phyloP scores from a whole-genome alignment of 2,888 invertebrate species.

The Nebria salina region DNA sequence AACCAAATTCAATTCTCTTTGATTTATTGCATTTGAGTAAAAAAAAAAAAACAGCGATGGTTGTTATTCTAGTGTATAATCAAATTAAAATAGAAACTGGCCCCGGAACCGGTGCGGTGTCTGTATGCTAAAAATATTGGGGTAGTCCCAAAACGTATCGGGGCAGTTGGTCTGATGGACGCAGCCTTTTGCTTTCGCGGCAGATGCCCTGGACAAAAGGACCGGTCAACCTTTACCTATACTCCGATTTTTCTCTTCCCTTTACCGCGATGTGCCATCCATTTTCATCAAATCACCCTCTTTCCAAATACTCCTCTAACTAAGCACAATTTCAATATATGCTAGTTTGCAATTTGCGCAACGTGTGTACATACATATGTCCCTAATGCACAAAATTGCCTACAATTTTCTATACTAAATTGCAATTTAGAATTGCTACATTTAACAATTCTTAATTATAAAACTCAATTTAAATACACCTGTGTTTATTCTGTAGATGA shows the following conservation, averaged over 20 bases:
- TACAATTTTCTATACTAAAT: too few relatives aligned
- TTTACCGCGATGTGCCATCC: not conserved
- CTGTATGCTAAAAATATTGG: not conserved
- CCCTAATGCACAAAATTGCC: too few relatives aligned
- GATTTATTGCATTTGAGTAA: not conserved
- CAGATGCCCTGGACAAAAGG: slow-evolving; percentile 27
- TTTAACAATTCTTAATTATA: too few relatives aligned
- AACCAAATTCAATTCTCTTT: slow-evolving; percentile 5
- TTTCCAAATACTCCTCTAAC: not conserved
- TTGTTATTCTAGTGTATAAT: not conserved
- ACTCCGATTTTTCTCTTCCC: not conserved
- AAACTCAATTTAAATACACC: too few relatives aligned
- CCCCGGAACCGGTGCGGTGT: not conserved
- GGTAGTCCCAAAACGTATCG: not conserved
- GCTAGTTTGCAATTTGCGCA: not conserved
- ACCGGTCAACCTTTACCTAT: slow-evolving; percentile 8
- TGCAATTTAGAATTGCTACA: too few relatives aligned
- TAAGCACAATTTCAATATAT: not conserved
- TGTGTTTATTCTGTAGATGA: too few relatives aligned
- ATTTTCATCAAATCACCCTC: not conserved
- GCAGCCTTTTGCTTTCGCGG: not conserved
- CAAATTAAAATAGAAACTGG: not conserved
- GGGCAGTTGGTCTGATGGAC: slow-evolving; percentile 9
- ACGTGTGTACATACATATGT: not conserved
- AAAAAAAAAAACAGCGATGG: not conserved